Base-by-base conservation (phyloP, 2,888 invertebrate genomes). In the Mesopsocus fuscifrons region DNA sequence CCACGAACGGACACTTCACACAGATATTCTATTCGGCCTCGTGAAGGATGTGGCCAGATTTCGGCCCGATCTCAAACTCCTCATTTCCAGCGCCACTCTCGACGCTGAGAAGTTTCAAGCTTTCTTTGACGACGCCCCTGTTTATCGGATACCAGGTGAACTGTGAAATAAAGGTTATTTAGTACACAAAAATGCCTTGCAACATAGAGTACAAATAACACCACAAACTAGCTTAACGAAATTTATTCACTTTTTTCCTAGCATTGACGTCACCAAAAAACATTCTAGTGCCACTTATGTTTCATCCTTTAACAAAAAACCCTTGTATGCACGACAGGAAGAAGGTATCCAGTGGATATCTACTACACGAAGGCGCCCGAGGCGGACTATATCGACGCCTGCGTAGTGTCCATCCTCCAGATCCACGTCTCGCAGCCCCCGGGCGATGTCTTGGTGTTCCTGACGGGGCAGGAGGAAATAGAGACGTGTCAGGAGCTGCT, bases 291-390 rank as follows among this genome's bases (percentile, higher is more conserved):
- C n/a, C n/a, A n/a, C n/a, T n/a, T n/a, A n/a, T n/a, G n/a, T n/a
- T n/a, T n/a, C n/a, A n/a, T n/a, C n/a, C n/a, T n/a, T n/a, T n/a
- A n/a, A n/a, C n/a, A n/a, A n/a, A n/a, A n/a, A n/a, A n/a, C n/a
- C n/a, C n/a, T n/a, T n/a, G n/a, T n/a, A n/a, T 26, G 11, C 26
- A 9, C 26, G 26, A 23, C 48, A 55, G 98, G 98, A n/a, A 67
- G 94, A 53, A 68, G 97, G 50, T 97, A 87, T 66, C 95, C 97
- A 2, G 98, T 99, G 0, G 89, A 98, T 59, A 92, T 98, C 54
- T 98, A 89, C 61, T 99, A 98, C 58, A 98, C 98, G 1, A 92
- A 94, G 67, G 95, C 97, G 0, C 98, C 98, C 0, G 98, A 98
- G 65, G 95, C 97, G 2, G 95, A 98, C 66, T 98, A 97, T 60